Evolutionary conservation across 2,888 invertebrate genomes (phyloP).

Genomic region (Heterodera filipjevi): DNA sequence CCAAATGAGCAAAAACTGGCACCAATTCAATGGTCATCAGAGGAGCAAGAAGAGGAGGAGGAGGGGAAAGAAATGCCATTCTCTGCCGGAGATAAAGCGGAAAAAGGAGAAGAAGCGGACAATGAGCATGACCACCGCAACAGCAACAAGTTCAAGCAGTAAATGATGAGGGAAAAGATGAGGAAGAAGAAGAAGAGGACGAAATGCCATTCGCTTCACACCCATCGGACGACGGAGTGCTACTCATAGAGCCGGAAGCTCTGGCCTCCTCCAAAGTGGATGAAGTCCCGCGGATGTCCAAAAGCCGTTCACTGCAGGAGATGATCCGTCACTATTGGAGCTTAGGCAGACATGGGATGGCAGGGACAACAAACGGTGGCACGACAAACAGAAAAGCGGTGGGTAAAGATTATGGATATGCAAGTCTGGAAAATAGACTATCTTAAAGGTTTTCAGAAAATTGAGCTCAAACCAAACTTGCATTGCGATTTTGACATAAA

Average conservation of each 20-base stretch:
- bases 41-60: background rate
- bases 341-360: background rate
- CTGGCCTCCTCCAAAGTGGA: background rate
- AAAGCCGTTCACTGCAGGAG: background rate
- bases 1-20: conserved; percentile 1
- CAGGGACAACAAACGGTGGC: background rate
- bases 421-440: background rate
- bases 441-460: too few relatives aligned
- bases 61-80: background rate
- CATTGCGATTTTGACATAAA: too few relatives aligned
- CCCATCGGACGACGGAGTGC: background rate
- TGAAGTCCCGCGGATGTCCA: background rate
- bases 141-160: background rate
- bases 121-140: background rate
- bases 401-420: background rate
- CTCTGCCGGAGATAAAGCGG: conserved; percentile 4
- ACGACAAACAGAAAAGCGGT: background rate
- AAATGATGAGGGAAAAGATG: background rate
- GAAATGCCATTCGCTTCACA: background rate
- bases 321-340: background rate
- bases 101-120: background rate
- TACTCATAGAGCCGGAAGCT: background rate
- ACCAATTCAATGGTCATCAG: background rate
- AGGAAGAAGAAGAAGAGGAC: background rate
- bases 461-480: too few relatives aligned